Evolutionary conservation across 2,888 invertebrate species (phyloP), one percentile per base, ranked within the genome.

Genomic region (Nasonia oneida): DNA sequence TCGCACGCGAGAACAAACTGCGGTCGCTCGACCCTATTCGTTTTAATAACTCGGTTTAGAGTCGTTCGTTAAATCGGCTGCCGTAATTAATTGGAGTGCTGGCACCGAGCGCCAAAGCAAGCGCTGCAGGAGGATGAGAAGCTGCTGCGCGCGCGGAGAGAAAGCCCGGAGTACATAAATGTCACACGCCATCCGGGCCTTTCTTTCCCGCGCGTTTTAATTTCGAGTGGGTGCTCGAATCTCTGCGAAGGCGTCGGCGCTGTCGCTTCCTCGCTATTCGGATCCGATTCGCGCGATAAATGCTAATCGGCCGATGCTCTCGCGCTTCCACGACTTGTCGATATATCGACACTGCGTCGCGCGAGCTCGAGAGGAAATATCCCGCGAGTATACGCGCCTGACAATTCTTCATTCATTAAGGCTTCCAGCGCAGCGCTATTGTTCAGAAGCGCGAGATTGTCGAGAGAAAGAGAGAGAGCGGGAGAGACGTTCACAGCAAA

Each of bases 1-100:
- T 10, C 50, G n/a, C 0, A 23, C 53, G 12, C 18, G 67, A 67
- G 37, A 80, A 80, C 71, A 53, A 80, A 80, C 47, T 80, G 80
- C 71, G 57, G 73, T 37, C 14, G 37, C 53, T 37, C 61, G 61
- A 74, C 33, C 75, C 77, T 77, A 50, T 83, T 76, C 70, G 67
- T 50, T 53, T 76, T 76, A 77, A 83, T 83, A 77, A 77, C 76
- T 39, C 71, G 39, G 50, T 77, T 76, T 70, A 67, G 47, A 77
- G 70, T 29, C 75, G 74, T 75, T 67, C 33, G 75, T 77, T 76
- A 50, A 83, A 83, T 70, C 71, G 83, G 70, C 76, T 83, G 67
- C 37, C 57, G 53, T 76, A 83, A 76, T 70, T 83, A 83, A 77
- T 83, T 76, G 70, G 33, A 81, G 74, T 81, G 81, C 15, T 29